Percentiles rank a stretch among this genome's conserved stretches.
Evolutionary conservation across 1,140 invertebrate genomes (phyloP).

Genomic region (Drosophila lacertosa): DNA sequence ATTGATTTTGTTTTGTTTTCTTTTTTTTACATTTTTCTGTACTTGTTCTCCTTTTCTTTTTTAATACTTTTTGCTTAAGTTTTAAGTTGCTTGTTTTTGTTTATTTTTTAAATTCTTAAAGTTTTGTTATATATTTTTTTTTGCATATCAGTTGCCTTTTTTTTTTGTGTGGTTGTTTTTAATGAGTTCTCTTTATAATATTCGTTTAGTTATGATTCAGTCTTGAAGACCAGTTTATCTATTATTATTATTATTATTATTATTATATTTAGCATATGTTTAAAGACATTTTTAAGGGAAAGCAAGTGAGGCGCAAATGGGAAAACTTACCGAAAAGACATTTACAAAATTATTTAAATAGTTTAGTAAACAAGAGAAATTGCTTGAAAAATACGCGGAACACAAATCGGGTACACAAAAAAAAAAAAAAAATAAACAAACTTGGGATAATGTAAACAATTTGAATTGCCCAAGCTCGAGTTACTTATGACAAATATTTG

Average conservation of each 20-base stretch:
- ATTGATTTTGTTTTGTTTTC: too few relatives aligned
- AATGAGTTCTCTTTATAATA: constrained; percentile 53
- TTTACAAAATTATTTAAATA: not conserved
- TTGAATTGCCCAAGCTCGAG: not conserved
- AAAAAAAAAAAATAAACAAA: not conserved
- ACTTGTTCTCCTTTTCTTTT: constrained; percentile 35
- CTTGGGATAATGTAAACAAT: not conserved
- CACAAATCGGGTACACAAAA: not conserved
- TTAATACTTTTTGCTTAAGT: constrained; percentile 51
- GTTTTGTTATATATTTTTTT: constrained; percentile 26
- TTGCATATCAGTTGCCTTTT: constrained; percentile 48
- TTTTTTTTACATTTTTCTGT: constrained; percentile 30
- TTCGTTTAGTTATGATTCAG: constrained; percentile 69
- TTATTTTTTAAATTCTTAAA: constrained; percentile 35
- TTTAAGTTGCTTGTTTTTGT: constrained; percentile 27
- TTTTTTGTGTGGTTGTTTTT: too few relatives aligned
- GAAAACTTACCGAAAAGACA: constrained; percentile 1
- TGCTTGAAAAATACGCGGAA: not conserved
- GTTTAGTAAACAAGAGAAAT: not conserved
- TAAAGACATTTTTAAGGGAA: constrained; percentile 9
- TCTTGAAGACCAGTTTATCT: constrained; percentile 76
- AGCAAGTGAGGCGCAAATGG: constrained; percentile 39
- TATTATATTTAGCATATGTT: constrained; percentile 17
- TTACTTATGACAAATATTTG: constrained; percentile 12
- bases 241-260: constrained; percentile 39